Evolutionary conservation across 2,113 vertebrate genomes (phyloP).

Genomic region (Ctenodactylus gundi): DNA sequence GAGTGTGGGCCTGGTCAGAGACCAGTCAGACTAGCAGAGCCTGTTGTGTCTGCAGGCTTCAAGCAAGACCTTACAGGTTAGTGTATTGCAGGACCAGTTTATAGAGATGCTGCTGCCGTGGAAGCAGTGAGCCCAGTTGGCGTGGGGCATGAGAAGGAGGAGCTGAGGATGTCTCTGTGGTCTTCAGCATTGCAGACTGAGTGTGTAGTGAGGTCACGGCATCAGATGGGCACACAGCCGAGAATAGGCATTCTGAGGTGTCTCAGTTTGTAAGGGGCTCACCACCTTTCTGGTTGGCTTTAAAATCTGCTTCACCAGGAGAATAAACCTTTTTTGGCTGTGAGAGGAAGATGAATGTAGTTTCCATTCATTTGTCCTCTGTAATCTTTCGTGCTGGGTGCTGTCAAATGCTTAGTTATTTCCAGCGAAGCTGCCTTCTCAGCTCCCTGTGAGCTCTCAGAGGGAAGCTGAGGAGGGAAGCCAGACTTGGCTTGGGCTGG

Average conservation of each 20-base stretch:
- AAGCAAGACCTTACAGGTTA: fast-evolving
- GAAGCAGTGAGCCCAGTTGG: neutral
- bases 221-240: neutral
- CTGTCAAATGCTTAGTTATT: neutral
- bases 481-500: no score
- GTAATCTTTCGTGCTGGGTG: neutral
- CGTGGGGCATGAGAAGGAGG: neutral
- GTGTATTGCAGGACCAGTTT: neutral
- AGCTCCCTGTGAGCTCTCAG: neutral
- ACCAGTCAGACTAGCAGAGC: neutral
- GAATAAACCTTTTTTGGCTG: neutral
- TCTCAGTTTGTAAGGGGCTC: neutral
- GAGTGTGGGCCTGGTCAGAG: neutral
- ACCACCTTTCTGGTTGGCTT: neutral
- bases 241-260: neutral
- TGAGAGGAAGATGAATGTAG: neutral
- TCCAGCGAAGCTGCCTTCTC: neutral
- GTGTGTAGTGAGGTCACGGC: neutral
- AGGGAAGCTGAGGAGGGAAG: neutral
- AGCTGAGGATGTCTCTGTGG: neutral
- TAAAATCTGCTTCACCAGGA: neutral
- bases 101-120: fast-evolving
- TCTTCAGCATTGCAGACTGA: neutral
- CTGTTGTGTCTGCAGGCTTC: neutral
- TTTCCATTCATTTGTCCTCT: slow-evolving; percentile 28